Conservation (phyloP, 2,888 invertebrate genomes). For the Drosophila mayaguana region DNA sequence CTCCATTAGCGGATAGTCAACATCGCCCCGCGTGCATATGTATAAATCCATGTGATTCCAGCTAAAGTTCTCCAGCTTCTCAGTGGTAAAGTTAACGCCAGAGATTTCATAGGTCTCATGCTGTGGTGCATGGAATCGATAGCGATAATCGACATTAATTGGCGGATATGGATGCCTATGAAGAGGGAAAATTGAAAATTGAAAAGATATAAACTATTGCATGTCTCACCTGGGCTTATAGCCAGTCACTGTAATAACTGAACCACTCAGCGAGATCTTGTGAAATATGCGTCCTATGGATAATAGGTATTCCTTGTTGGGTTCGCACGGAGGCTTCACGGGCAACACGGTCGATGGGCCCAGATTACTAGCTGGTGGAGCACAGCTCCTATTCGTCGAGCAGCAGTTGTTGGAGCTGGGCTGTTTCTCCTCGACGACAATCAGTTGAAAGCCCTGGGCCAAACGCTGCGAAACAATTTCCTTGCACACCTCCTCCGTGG, state of each 20-base stretch:
- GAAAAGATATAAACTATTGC: background rate
- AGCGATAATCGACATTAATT: slow-evolving; percentile 95
- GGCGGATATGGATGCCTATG: slow-evolving; percentile 96
- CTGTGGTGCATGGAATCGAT: slow-evolving; percentile 96
- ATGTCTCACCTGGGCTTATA: slow-evolving; percentile 93
- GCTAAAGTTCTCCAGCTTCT: slow-evolving; percentile 97
- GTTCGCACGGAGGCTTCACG: slow-evolving; percentile 85
- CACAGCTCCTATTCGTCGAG: slow-evolving; percentile 11
- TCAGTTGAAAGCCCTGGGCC: slow-evolving; percentile 96
- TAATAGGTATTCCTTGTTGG: slow-evolving; percentile 91
- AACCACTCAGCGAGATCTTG: slow-evolving; percentile 93
- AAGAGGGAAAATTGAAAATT: background rate
- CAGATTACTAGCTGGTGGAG: slow-evolving; percentile 15
- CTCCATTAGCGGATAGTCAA: slow-evolving; percentile 94
- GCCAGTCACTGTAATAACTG: slow-evolving; percentile 96
- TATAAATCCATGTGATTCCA: slow-evolving; percentile 99
- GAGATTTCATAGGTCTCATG: slow-evolving; percentile 97
- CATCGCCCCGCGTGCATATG: slow-evolving; percentile 97
- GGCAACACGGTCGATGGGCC: slow-evolving; percentile 70
- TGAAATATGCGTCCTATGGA: slow-evolving; percentile 98
- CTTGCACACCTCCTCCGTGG: slow-evolving; percentile 94
- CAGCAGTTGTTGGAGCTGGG: slow-evolving; percentile 17
- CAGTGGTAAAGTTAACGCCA: slow-evolving; percentile 96
- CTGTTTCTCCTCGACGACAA: slow-evolving; percentile 87
- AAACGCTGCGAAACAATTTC: slow-evolving; percentile 98